Evolutionary conservation across 2,113 vertebrate genomes (phyloP).

Genomic region (Stomatorhinus ivindoensis): DNA sequence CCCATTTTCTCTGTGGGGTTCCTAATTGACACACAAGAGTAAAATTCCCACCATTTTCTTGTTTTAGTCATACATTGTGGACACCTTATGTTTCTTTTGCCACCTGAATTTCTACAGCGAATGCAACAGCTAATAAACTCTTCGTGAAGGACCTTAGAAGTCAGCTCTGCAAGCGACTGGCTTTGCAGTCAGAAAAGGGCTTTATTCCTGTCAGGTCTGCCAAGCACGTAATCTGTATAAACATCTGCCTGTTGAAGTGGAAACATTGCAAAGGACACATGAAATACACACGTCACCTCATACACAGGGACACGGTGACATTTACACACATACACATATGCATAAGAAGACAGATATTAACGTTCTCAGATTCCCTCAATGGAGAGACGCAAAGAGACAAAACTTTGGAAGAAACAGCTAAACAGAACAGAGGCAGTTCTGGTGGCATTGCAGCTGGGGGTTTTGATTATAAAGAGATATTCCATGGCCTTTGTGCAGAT

Average conservation of each 20-base stretch:
- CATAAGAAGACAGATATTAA: neutral
- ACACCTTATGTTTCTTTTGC: conserved; percentile 12
- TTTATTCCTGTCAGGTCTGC: neutral
- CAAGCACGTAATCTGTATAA: neutral
- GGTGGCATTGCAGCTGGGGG: neutral
- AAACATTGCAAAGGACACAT: neutral
- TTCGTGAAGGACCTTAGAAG: neutral
- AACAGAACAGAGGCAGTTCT: neutral
- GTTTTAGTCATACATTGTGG: neutral
- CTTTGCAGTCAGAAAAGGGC: neutral
- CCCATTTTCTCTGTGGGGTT: conserved; percentile 44
- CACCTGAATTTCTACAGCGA: conserved; percentile 23
- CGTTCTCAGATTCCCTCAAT: neutral
- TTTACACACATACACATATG: neutral
- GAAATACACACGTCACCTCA: neutral
- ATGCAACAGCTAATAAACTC: conserved; percentile 31
- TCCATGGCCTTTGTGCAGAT: neutral
- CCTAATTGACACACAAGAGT: conserved; percentile 54
- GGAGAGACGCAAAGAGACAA: neutral
- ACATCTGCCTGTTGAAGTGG: neutral
- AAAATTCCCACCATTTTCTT: conserved; percentile 32
- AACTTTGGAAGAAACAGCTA: neutral
- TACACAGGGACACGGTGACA: neutral
- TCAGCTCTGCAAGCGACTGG: neutral
- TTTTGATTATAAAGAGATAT: neutral